Conservation (phyloP, 2,113 vertebrate genomes). For the Hemiprocne comata region DNA sequence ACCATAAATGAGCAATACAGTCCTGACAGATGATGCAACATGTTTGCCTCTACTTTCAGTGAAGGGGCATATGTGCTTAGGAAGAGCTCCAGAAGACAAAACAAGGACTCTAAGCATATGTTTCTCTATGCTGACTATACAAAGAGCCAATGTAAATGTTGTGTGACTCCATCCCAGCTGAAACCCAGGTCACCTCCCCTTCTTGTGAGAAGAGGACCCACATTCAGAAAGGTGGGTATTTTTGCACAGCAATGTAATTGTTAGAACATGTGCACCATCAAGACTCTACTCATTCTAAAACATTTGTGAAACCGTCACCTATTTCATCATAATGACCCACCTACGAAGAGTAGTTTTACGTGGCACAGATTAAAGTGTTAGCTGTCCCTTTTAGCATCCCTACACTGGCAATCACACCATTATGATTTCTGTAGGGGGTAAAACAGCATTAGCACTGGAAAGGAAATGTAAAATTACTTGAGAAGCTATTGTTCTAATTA, state of each 20-base stretch:
- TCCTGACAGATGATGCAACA: background rate
- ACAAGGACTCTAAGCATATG: background rate
- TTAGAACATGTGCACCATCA: background rate
- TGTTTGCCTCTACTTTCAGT: background rate
- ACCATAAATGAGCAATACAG: background rate
- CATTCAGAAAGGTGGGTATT: background rate
- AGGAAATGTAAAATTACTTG: constrained; percentile 31
- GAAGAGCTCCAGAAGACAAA: background rate
- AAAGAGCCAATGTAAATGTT: background rate
- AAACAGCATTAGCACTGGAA: background rate
- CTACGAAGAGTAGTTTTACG: background rate
- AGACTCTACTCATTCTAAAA: background rate
- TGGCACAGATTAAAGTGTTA: background rate
- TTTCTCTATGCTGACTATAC: background rate
- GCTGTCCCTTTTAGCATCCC: background rate
- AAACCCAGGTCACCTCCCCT: background rate
- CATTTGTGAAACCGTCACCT: background rate
- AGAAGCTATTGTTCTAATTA: constrained; percentile 41
- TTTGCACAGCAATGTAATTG: background rate
- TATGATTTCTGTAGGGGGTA: background rate
- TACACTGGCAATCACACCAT: background rate
- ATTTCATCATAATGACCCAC: background rate
- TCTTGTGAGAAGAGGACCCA: background rate
- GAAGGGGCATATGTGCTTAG: background rate
- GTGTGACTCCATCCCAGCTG: background rate